Conservation (phyloP, 2,797 vertebrate species). For the Centropyge bicolor region DNA sequence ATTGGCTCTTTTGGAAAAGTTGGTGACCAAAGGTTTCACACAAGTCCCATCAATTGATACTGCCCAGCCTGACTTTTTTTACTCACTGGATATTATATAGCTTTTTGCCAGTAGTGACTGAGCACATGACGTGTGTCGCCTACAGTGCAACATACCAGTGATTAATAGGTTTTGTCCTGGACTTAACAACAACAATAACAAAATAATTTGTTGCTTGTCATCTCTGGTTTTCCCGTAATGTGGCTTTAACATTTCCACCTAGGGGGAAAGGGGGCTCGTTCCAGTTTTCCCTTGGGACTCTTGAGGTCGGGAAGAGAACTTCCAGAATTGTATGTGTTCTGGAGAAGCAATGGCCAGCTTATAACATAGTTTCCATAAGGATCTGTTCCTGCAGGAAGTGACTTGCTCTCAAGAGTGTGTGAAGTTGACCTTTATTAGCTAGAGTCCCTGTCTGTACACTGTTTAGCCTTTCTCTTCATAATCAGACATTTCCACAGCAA, state of each 20-base stretch:
- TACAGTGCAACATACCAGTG: conserved; percentile 17
- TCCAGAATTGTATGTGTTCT: conserved; percentile 65
- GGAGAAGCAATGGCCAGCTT: conserved; percentile 56
- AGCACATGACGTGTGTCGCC: conserved; percentile 20
- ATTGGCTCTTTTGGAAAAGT: conserved; percentile 37
- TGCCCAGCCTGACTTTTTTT: conserved; percentile 26
- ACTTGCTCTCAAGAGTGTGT: conserved; percentile 74
- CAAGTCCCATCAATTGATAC: conserved; percentile 14
- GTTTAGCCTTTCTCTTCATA: conserved; percentile 78
- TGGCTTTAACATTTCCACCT: conserved; percentile 69
- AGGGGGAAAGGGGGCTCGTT: conserved; percentile 51
- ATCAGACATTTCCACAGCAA: conserved; percentile 85
- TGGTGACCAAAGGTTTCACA: not conserved
- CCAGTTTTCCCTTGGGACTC: conserved; percentile 75
- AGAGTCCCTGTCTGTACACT: conserved; percentile 77
- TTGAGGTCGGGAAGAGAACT: conserved; percentile 71
- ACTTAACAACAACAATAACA: conserved; percentile 10
- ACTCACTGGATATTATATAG: conserved; percentile 15
- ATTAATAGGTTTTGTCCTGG: conserved; percentile 48
- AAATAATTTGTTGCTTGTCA: conserved; percentile 61
- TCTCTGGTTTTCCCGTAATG: conserved; percentile 71
- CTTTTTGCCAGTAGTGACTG: conserved; percentile 25
- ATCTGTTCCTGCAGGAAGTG: conserved; percentile 79
- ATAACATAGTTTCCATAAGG: conserved; percentile 75
- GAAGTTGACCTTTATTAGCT: conserved; percentile 76